Percentiles rank a stretch among this genome's conserved stretches.
Conservation (phyloP, 2,113 vertebrate genomes). For the Amblyopsis rosae region DNA sequence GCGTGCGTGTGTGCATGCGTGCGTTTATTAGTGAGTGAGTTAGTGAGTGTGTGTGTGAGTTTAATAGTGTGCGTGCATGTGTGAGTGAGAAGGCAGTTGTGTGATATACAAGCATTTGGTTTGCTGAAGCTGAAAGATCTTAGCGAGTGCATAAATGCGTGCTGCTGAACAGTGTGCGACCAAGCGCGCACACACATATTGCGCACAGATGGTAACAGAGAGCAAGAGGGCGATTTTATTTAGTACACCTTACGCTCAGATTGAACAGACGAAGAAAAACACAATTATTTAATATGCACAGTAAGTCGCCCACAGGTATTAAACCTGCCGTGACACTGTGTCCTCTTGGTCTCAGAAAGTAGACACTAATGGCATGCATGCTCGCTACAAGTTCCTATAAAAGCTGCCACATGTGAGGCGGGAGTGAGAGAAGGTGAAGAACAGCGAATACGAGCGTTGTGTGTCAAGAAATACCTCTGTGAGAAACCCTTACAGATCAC, state of each 20-base stretch:
- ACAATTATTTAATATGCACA: slow-evolving; percentile 2
- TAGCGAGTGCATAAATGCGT: too few species aligned
- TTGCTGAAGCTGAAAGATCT: too few species aligned
- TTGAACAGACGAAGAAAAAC: background rate
- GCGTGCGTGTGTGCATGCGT: background rate
- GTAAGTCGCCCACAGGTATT: slow-evolving; percentile 5
- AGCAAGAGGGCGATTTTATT: background rate
- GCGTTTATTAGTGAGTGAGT: too few species aligned
- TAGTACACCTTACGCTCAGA: background rate
- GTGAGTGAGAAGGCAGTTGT: background rate
- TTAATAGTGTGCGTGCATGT: background rate
- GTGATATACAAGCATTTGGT: background rate
- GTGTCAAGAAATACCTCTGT: too few species aligned
- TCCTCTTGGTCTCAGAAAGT: slow-evolving; percentile 1
- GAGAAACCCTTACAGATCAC: too few species aligned
- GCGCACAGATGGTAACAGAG: background rate
- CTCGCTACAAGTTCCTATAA: slow-evolving; percentile 12
- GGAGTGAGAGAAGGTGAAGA: background rate
- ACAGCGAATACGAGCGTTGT: background rate
- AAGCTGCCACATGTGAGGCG: slow-evolving; percentile 14
- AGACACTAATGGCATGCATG: background rate
- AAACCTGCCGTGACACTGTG: background rate
- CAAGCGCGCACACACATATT: too few species aligned
- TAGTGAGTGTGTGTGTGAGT: slow-evolving; percentile 6
- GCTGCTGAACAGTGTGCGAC: too few species aligned